Evolutionary conservation across 2,888 invertebrate genomes (phyloP), one percentile per base, ranked within the genome.

Genomic region (Aporophyla lueneburgensis): DNA sequence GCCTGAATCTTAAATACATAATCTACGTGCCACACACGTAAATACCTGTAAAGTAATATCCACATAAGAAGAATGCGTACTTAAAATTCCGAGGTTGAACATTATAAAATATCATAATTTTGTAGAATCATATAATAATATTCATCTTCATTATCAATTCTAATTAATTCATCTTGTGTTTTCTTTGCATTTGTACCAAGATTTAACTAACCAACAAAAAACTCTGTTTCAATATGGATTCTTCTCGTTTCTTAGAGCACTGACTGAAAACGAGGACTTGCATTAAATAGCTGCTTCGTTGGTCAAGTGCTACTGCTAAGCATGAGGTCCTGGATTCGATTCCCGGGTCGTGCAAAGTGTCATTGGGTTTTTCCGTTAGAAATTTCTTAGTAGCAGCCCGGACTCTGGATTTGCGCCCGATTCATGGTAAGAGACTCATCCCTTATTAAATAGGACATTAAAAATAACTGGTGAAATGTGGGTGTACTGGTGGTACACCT

Each of bases 1-100:
- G 68, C 53, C 74, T 56, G 12, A 33, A 62, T 54, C 43, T 53
- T 66, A 59, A 54, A 61, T 58, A 71, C 24, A 59, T 70, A 74
- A 58, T 65, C 14, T 62, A 68, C 49, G 33, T 71, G 12, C 51
- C 16, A 19, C 54, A 56, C 33, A 70, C 9, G 27, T 46, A 43
- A 0, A 3, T 62, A 14, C 6, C 24, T 61, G 19, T 61, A 33
- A 65, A 2, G 16, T 58, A 24, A 40, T 33, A 21, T n/a, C 49
- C 6, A 24, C 5, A 46, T 21, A 16, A 62, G 51, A 80, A 56
- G 43, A 67, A 80, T 67, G 43, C 1, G 27, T 43, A 24, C 27
- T 53, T 69, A 24, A 63, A 66, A 70, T 53, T 61, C 56, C n/a
- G 9, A 66, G 27, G 72, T 40, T 59, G 7, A 19, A 27, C 14